Evolutionary conservation across 2,797 vertebrate genomes (phyloP), one percentile per base, ranked within the genome.

Genomic region (Menidia menidia): DNA sequence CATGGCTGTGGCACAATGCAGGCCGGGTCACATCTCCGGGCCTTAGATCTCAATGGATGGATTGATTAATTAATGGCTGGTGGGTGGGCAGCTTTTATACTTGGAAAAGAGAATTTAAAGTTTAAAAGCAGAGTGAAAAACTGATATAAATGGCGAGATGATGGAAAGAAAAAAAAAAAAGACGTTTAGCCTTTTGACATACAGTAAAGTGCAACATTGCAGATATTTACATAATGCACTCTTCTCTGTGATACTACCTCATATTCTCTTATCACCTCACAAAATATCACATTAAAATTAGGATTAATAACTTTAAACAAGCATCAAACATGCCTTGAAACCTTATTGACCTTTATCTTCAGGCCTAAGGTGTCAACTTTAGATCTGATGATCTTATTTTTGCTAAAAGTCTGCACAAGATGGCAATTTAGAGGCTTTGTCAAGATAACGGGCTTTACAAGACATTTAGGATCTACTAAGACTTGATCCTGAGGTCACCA

Each of bases 261-360:
- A 0, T 52, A 54, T 52, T 70, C 25, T 60, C 56, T 76, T 66
- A 78, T 81, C 65, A 58, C 59, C 32, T 57, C 50, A 80, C 41
- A 63, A 73, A 77, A 1, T 60, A 45, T 86, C 51, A 47, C 75
- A 84, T 78, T 9, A 14, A 56, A 80, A 60, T 53, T 15, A n/a
- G 80, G 76, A 84, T 85, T 65, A 64, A 44, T 70, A 66, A 11
- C 63, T 78, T 66, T 75, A 63, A 67, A 78, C 39, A 3, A 60
- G 14, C 42, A 33, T 77, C 14, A 63, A 42, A 13, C 47, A 30
- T 62, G 44, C 48, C 42, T 61, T 62, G 3, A 52, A 30, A 32
- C 50, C n/a, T 65, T 33, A 32, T 48, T 47, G 41, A 45, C 39
- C 14, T 32, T 78, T 44, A 42, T 64, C 61, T 16, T 33, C 16